Percentiles rank a stretch among this genome's conserved stretches.
phyloP scores from a whole-genome alignment of 2,888 invertebrate genomes.

The Lasioglossum marginatum region DNA sequence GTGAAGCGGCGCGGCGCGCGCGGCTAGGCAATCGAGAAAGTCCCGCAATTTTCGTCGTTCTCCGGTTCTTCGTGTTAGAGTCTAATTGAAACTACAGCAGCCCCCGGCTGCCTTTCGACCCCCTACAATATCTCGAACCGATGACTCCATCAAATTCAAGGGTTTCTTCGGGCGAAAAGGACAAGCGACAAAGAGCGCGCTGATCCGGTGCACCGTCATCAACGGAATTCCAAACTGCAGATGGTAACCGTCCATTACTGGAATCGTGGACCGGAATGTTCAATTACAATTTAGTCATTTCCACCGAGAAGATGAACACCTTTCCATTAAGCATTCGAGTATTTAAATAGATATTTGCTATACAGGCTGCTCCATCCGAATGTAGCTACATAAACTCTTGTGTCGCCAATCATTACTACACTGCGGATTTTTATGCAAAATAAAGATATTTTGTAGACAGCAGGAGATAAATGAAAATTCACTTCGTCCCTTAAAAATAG shows the following conservation, averaged over 20 bases:
- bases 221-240: background rate
- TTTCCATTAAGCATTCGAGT: background rate
- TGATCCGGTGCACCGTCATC: constrained; percentile 10
- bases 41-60: constrained; percentile 19
- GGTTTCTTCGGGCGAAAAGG: background rate
- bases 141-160: constrained; percentile 19
- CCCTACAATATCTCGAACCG: constrained; percentile 1
- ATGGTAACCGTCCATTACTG: background rate
- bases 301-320: background rate
- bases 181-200: background rate
- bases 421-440: too few species aligned
- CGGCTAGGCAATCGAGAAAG: constrained; percentile 21
- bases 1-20: background rate
- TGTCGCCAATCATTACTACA: too few species aligned
- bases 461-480: too few species aligned
- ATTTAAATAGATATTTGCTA: background rate
- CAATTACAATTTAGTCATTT: background rate
- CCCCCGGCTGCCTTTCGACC: background rate
- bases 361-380: too few species aligned
- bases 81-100: constrained; percentile 22
- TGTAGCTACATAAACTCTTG: too few species aligned
- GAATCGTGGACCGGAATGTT: background rate
- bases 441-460: too few species aligned
- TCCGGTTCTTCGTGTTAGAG: constrained; percentile 4
- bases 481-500: too few species aligned